Evolutionary conservation across 1,140 invertebrate species (phyloP), one percentile per base, ranked within the genome.

Genomic region (Drosophila pseudoobscura): DNA sequence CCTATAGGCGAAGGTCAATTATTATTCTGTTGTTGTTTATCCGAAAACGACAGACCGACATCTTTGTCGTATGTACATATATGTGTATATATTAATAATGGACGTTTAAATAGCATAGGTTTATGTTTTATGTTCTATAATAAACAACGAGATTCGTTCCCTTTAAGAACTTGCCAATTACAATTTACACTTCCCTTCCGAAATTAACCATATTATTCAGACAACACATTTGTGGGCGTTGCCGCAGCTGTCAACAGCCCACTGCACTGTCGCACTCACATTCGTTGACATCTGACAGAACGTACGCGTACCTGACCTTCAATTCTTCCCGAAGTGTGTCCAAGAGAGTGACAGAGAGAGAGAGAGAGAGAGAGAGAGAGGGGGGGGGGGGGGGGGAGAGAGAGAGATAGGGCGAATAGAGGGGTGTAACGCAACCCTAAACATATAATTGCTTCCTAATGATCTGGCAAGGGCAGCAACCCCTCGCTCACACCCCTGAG

Each of bases 381-480:
- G 65, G 72, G n/a, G n/a, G n/a, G n/a, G n/a, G n/a, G n/a, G n/a
- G n/a, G n/a, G n/a, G n/a, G n/a, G 17, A 17, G 17, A 17, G 17
- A 20, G 26, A 13, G 22, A 6, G 17, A 54, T 22, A 41, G 52
- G 65, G 72, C 50, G 59, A 65, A 59, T 69, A 78, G 70, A 79
- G 63, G 54, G 56, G 41, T 56, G 35, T 11, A 43, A 6, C 53
- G 53, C 78, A 88, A 87, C 78, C 82, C 83, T 60, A 68, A 76
- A 64, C 65, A 50, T 72, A 77, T 88, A 87, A 87, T 87, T 87
- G 83, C 76, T 88, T 83, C 65, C 78, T 87, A 87, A 87, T 88
- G 83, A 87, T 70, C 75, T 74, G 74, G 20, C 49, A 41, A 35
- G 66, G 54, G 49, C 41, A 45, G 39, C 41, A 47, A 54, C 60